Evolutionary conservation across 2,888 invertebrate genomes (phyloP).

Genomic region (Myopa testacea): DNA sequence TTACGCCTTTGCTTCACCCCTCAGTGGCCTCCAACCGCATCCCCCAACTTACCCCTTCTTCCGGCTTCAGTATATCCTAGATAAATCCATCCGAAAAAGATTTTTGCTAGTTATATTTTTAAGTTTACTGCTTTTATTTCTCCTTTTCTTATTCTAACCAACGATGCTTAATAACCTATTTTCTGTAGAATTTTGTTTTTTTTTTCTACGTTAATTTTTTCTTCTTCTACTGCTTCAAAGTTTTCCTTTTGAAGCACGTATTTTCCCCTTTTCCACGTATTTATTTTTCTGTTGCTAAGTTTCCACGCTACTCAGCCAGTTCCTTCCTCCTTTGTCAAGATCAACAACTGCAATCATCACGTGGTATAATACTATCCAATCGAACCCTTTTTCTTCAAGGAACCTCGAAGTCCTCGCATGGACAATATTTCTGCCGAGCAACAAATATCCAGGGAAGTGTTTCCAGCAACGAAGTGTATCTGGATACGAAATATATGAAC

Average conservation of each 20-base stretch:
- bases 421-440: slow-evolving; percentile 69
- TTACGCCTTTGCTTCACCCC: not conserved
- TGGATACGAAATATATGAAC: slow-evolving; percentile 69
- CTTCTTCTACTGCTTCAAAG: too few species aligned
- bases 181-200: too few species aligned
- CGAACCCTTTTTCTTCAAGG: slow-evolving; percentile 68
- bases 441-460: slow-evolving; percentile 68
- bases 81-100: not conserved
- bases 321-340: too few species aligned
- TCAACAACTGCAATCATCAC: slow-evolving; percentile 65
- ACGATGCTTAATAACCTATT: slow-evolving; percentile 1
- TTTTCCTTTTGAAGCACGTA: too few species aligned
- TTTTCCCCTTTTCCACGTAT: too few species aligned
- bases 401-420: slow-evolving; percentile 66
- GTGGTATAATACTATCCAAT: slow-evolving; percentile 68
- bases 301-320: too few species aligned
- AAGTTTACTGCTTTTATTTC: too few species aligned
- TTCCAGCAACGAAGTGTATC: slow-evolving; percentile 68
- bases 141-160: not conserved
- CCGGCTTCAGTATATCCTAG: too few species aligned
- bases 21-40: not conserved
- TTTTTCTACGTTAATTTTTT: too few species aligned
- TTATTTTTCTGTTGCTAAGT: too few species aligned
- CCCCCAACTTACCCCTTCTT: too few species aligned
- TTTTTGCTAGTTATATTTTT: too few species aligned